Base-by-base conservation (phyloP, 2,113 vertebrate genomes). In the Columba janthina region DNA sequence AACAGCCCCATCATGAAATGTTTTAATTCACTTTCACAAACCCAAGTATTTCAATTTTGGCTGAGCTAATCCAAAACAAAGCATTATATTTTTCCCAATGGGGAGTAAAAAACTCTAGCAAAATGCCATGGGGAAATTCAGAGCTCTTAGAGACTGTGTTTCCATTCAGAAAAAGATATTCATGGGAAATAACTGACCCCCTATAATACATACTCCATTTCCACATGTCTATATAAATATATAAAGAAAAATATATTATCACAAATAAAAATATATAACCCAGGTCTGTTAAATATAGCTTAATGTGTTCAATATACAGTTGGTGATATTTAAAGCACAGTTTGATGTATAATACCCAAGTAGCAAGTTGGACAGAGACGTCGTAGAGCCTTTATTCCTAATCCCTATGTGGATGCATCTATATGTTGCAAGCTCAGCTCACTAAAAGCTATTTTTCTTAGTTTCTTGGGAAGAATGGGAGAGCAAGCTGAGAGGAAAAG, bases 21-120 rank as follows among this genome's bases (percentile, higher is more conserved):
- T 72, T 94, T 96, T 95, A 94, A 96, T 94, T 97, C 70, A 48
- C 65, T 94, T 91, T 96, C 93, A 94, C 89, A 94, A 91, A 96
- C 40, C 40, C 58, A 94, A 95, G 82, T 93, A 94, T 96, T 96
- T 95, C 92, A 95, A 94, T 96, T 94, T 94, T 82, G 88, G 50
- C 90, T 89, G 62, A 94, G 87, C 50, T 96, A 93, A 94, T 91
- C 89, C 74, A 92, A 95, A 96, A 78, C 91, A 94, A 96, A 95
- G 58, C 80, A 96, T 97, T 97, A 96, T 82, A 89, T 96, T 95
- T 96, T 95, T 95, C 91, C 96, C 96, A 94, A 2, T 88, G 36
- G 96, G 40, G 62, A 95, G 62, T 61, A 54, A 95, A 86, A 85
- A 84, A 65, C 61, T 87, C 46, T 50, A 95, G 53, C 53, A 91